Conservation (phyloP, 2,113 vertebrate genomes). For the Paratilapia polleni region DNA sequence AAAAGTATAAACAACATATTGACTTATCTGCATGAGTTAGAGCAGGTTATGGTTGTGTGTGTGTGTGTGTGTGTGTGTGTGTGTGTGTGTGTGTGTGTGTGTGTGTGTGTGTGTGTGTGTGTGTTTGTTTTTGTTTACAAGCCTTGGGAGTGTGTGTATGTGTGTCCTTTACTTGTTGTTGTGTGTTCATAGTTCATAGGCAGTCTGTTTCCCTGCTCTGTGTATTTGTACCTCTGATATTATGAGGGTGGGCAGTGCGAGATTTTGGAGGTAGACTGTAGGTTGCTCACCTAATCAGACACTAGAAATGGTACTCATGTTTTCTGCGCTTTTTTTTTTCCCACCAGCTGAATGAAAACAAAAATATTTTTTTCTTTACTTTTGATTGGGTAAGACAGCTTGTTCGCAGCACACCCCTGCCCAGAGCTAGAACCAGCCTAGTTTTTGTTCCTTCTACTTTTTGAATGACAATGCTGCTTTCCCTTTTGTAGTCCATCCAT, state of each 20-base stretch:
- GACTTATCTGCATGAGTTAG: neutral
- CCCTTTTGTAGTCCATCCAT: neutral
- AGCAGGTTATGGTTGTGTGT: neutral
- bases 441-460: neutral
- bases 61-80: neutral
- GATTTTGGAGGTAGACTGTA: neutral
- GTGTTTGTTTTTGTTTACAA: no score
- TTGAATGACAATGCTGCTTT: neutral
- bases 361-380: neutral
- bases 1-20: neutral
- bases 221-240: neutral
- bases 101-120: no score
- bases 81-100: neutral
- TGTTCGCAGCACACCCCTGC: neutral
- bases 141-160: neutral
- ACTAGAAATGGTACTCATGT: neutral
- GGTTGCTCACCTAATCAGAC: neutral
- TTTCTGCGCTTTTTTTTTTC: neutral
- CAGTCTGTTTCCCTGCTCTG: neutral
- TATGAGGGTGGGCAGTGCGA: neutral
- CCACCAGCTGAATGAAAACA: neutral
- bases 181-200: neutral
- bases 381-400: neutral
- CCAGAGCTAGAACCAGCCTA: neutral
- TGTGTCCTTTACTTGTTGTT: neutral